Conservation (phyloP, 2,797 vertebrate genomes). For the Sciaenops ocellatus region DNA sequence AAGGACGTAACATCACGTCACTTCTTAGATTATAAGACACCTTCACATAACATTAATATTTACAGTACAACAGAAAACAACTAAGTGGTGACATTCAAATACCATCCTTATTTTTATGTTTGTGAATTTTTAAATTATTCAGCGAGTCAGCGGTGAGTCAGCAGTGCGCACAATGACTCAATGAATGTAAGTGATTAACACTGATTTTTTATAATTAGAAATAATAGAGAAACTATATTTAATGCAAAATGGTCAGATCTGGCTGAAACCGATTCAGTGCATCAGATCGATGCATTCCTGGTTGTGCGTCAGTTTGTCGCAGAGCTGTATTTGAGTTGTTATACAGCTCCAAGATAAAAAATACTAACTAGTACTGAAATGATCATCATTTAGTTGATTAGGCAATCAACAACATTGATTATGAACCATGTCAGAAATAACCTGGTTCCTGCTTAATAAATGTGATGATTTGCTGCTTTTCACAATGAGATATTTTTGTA, state of each 20-base stretch:
- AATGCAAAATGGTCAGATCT: too few relatives aligned
- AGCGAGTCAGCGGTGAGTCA: constrained; percentile 21
- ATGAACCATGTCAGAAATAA: neutral
- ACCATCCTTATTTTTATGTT: constrained; percentile 1
- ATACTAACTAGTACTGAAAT: neutral
- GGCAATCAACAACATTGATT: neutral
- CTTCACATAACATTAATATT: neutral
- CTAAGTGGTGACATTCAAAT: constrained; percentile 10
- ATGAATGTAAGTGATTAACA: constrained; percentile 11
- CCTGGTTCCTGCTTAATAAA: neutral
- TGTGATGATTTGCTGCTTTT: neutral
- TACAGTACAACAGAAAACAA: neutral
- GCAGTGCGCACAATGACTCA: neutral
- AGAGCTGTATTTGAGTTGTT: too few relatives aligned
- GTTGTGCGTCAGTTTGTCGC: neutral
- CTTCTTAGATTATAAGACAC: neutral
- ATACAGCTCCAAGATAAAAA: neutral
- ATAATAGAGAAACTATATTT: neutral
- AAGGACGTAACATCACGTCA: neutral
- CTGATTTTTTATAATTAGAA: neutral
- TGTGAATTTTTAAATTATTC: constrained; percentile 1
- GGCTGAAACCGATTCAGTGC: neutral
- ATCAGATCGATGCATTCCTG: neutral
- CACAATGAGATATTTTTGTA: neutral
- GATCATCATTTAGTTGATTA: neutral